Conservation (phyloP, 2,888 invertebrate genomes). For the Drosophila birchii region DNA sequence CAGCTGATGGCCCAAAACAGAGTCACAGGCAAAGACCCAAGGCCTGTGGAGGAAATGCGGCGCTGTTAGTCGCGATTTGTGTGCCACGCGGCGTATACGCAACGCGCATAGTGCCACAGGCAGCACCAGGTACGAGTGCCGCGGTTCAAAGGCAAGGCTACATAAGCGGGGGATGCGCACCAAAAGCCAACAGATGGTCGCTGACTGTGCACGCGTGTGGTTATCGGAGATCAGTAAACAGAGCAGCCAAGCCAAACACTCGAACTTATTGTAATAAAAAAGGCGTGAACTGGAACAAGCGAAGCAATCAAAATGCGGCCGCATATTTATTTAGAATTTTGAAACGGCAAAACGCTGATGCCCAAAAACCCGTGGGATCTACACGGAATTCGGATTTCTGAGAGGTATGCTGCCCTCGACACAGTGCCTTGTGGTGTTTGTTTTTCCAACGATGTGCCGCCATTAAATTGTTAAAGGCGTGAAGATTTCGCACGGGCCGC, state of each 20-base stretch:
- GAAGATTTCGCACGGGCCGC: constrained; percentile 52
- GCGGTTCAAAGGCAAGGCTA: constrained; percentile 43
- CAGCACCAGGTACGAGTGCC: not conserved
- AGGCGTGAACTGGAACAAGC: constrained; percentile 26
- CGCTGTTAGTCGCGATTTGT: constrained; percentile 64
- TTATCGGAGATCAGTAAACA: constrained; percentile 63
- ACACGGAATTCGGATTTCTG: constrained; percentile 15
- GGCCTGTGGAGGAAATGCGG: constrained; percentile 49
- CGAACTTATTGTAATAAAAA: constrained; percentile 42
- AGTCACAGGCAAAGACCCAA: constrained; percentile 51
- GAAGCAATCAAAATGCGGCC: constrained; percentile 38
- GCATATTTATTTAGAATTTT: constrained; percentile 37
- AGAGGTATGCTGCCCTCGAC: constrained; percentile 24
- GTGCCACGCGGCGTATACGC: constrained; percentile 71
- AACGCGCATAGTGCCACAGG: constrained; percentile 38
- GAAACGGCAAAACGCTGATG: constrained; percentile 40
- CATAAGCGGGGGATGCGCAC: constrained; percentile 59
- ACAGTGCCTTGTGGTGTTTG: constrained; percentile 55
- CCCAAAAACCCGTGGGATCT: constrained; percentile 20
- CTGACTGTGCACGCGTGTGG: constrained; percentile 66
- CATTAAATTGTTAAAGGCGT: constrained; percentile 63
- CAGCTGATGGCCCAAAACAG: constrained; percentile 70
- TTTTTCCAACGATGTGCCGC: constrained; percentile 53
- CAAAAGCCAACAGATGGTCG: constrained; percentile 77
- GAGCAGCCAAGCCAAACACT: constrained; percentile 39